These are phyloP conservation scores for Setipinna tenuifilis DNA, from an alignment of 2,797 vertebrate genomes.

Conservation along the genomic window DNA sequence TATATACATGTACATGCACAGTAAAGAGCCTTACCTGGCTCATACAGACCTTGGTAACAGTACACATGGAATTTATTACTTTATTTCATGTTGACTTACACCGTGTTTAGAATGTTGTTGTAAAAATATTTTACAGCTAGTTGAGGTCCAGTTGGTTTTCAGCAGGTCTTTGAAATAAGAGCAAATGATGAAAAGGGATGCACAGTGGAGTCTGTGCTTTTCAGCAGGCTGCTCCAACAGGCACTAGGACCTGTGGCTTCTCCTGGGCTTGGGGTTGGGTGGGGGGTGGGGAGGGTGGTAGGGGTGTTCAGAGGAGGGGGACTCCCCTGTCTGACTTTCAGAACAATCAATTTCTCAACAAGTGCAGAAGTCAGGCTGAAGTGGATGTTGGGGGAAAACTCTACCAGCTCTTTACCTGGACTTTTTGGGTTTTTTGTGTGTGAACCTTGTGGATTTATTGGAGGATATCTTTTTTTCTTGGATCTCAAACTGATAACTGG, in stretches of 20 bases:
- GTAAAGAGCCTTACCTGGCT: not conserved
- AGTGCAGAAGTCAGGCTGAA: constrained; percentile 67
- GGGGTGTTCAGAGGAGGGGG: constrained; percentile 56
- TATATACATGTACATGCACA: not conserved
- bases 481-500: constrained; percentile 1
- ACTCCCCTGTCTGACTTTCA: constrained; percentile 69
- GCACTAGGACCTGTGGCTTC: constrained; percentile 77
- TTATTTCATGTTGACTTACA: not conserved
- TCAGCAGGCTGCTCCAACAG: constrained; percentile 35
- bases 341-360: constrained; percentile 77
- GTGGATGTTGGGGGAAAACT: constrained; percentile 58
- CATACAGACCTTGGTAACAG: not conserved
- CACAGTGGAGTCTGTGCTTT: not conserved
- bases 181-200: not conserved
- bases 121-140: not conserved
- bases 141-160: not conserved
- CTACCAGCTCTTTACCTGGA: constrained; percentile 8
- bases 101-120: not conserved
- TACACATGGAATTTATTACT: not conserved
- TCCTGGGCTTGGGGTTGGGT: not conserved
- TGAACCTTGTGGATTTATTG: constrained; percentile 11
- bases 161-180: not conserved
- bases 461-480: not conserved
- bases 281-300: not conserved
- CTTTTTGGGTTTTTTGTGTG: constrained; percentile 44